phyloP scores from a whole-genome alignment of 1,140 invertebrate species.

The Venturia canescens region DNA sequence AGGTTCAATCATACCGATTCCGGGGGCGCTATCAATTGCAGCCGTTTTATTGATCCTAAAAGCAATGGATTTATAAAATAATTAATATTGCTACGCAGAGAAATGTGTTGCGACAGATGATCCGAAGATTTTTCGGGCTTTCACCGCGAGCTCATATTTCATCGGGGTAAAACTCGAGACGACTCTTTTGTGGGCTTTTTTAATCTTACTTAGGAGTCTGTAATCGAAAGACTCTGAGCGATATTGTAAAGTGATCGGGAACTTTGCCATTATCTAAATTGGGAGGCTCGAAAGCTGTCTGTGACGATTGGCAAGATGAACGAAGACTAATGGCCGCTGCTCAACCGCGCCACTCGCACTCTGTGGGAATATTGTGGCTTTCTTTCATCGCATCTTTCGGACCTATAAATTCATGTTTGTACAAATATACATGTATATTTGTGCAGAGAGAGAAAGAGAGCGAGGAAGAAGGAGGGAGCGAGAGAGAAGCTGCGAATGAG shows the following conservation, averaged over 20 bases:
- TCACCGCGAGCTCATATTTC: too few species aligned
- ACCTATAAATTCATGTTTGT: neutral
- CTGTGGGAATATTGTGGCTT: neutral
- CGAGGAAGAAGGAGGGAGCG: too few species aligned
- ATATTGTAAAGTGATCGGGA: neutral
- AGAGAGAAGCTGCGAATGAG: constrained; percentile 36
- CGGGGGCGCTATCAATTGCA: constrained; percentile 9
- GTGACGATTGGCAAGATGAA: constrained; percentile 8
- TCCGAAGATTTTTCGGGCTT: too few species aligned
- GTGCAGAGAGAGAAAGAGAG: neutral
- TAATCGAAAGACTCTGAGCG: too few species aligned
- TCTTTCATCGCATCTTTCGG: neutral
- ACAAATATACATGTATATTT: neutral
- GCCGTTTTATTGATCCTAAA: neutral
- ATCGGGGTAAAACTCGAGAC: too few species aligned
- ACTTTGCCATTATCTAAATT: constrained; percentile 18
- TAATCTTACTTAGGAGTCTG: too few species aligned
- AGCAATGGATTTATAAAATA: too few species aligned
- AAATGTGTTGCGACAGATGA: neutral
- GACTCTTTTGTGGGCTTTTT: too few species aligned
- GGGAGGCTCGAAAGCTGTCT: constrained; percentile 3
- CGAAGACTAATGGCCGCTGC: constrained; percentile 25
- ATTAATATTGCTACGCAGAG: neutral
- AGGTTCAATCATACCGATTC: constrained; percentile 26
- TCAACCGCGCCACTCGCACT: constrained; percentile 1